phyloP scores from a whole-genome alignment of 2,113 vertebrate species.

The Peromyscus leucopus region DNA sequence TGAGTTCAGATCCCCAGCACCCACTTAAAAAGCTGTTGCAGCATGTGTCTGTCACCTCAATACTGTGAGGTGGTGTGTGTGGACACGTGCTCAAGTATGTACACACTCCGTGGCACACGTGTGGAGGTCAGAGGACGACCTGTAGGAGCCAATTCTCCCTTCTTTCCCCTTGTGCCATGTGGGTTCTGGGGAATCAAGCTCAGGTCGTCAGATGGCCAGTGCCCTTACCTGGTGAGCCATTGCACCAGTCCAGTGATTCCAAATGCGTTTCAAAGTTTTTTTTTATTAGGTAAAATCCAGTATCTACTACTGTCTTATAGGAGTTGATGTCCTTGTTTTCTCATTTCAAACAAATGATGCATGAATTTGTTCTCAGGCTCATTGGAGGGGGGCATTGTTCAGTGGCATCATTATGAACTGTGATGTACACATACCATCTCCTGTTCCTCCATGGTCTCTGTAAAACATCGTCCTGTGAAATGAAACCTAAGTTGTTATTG shows the following conservation, averaged over 20 bases:
- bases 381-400: too few relatives aligned
- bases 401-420: not conserved
- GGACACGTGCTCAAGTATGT: not conserved
- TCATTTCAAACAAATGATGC: not conserved
- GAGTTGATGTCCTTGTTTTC: not conserved
- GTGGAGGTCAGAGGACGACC: not conserved
- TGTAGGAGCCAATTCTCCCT: not conserved
- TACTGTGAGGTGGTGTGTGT: not conserved
- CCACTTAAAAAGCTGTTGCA: not conserved
- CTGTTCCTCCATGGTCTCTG: not conserved
- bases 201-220: too few relatives aligned
- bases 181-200: not conserved
- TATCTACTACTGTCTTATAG: not conserved
- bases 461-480: not conserved
- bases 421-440: not conserved
- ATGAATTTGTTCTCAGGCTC: not conserved
- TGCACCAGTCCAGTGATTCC: not conserved
- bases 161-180: too few relatives aligned
- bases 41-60: not conserved
- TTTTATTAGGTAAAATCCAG: slow-evolving; percentile 10
- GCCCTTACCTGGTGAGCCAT: not conserved
- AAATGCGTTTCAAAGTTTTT: slow-evolving; percentile 44
- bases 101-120: too few relatives aligned
- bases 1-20: not conserved
- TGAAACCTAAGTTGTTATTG: not conserved